These are phyloP conservation scores for Cathartes aura DNA, from an alignment of 2,113 vertebrate genomes.

Conservation along the genomic window DNA sequence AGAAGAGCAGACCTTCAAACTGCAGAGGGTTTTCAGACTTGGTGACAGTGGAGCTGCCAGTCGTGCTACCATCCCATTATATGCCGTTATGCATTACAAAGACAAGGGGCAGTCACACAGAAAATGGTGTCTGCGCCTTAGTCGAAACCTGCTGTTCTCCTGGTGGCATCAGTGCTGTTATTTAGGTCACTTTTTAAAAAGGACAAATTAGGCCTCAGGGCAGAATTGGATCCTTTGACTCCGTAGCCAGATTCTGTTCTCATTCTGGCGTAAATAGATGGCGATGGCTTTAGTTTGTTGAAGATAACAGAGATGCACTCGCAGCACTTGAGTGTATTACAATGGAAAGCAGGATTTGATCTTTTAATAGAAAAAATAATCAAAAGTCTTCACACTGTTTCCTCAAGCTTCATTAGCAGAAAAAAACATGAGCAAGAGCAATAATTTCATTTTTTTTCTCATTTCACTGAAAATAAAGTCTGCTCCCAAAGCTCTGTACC, in stretches of 20 bases:
- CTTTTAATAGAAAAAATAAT: neutral
- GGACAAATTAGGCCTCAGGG: slow-evolving; percentile 1
- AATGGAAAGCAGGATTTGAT: neutral
- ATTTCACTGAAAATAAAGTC: neutral
- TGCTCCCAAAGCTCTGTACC: neutral
- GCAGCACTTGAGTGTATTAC: neutral
- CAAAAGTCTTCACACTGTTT: neutral
- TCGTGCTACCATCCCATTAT: neutral
- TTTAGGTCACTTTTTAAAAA: slow-evolving; percentile 56
- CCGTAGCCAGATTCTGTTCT: neutral
- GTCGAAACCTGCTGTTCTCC: slow-evolving; percentile 16
- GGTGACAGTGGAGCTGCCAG: neutral
- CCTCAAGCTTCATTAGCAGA: neutral
- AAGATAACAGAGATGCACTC: neutral
- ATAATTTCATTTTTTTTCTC: neutral
- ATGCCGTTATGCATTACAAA: neutral
- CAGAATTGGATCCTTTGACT: neutral
- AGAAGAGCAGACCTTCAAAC: neutral
- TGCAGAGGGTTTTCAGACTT: neutral
- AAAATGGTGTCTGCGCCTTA: neutral
- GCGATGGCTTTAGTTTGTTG: neutral
- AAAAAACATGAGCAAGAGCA: neutral
- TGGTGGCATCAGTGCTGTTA: neutral
- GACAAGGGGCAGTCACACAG: slow-evolving; percentile 2
- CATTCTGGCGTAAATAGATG: neutral